phyloP scores from a whole-genome alignment of 2,113 vertebrate genomes.

The Neogale vison region DNA sequence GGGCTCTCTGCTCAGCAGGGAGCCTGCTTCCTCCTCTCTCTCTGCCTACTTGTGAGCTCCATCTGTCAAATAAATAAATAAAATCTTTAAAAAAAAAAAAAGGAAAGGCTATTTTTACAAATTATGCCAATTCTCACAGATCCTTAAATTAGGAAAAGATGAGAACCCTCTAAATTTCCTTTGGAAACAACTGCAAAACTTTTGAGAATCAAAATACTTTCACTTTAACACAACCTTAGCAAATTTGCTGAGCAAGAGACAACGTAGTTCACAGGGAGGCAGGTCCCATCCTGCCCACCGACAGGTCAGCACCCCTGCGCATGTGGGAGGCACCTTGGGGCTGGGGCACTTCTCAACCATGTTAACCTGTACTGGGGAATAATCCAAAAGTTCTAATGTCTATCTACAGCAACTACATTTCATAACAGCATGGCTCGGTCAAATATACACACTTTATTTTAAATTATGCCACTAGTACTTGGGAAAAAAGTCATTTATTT shows the following conservation, averaged over 20 bases:
- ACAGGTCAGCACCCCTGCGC: neutral
- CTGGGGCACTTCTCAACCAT: neutral
- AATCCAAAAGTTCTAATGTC: neutral
- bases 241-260: neutral
- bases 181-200: neutral
- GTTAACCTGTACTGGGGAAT: neutral
- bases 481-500: conserved; percentile 82
- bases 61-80: too few species aligned
- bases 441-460: neutral
- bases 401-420: neutral
- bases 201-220: neutral
- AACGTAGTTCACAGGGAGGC: neutral
- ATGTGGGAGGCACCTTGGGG: neutral
- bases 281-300: neutral
- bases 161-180: neutral
- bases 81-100: neutral
- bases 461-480: conserved; percentile 21
- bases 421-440: neutral
- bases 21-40: too few species aligned
- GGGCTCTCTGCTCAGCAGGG: too few species aligned
- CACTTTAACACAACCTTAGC: neutral
- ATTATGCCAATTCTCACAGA: neutral
- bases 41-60: too few species aligned
- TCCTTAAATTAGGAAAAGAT: neutral
- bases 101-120: neutral